phyloP scores from a whole-genome alignment of 2,797 vertebrate genomes.

The Cephalopachus bancanus region DNA sequence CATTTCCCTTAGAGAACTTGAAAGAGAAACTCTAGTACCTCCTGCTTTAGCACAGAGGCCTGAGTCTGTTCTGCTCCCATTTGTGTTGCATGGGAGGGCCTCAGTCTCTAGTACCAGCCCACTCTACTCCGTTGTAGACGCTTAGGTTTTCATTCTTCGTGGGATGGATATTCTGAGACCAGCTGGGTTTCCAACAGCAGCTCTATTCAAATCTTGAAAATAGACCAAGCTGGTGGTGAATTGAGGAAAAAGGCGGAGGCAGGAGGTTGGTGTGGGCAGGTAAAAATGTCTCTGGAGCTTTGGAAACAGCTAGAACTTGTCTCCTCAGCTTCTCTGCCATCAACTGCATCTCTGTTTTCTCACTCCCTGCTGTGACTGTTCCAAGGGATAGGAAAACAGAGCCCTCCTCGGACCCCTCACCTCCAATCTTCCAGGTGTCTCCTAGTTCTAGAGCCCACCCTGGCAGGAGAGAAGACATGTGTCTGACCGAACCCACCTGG shows the following conservation, averaged over 20 bases:
- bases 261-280: not conserved
- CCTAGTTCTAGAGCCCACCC: not conserved
- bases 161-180: not conserved
- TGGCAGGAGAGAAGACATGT: not conserved
- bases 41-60: too few relatives aligned
- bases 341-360: not conserved
- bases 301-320: not conserved
- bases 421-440: not conserved
- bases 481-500: constrained; percentile 90
- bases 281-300: not conserved
- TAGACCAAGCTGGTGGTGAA: not conserved
- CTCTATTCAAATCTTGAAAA: not conserved
- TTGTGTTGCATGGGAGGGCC: not conserved
- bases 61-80: not conserved
- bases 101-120: not conserved
- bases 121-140: not conserved
- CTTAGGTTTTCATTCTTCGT: not conserved
- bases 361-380: not conserved
- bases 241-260: rapidly evolving
- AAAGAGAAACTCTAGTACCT: not conserved
- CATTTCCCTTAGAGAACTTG: not conserved
- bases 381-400: not conserved
- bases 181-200: not conserved
- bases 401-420: not conserved
- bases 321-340: not conserved